Conservation (phyloP, 2,113 vertebrate genomes). For the Pluvialis apricaria region DNA sequence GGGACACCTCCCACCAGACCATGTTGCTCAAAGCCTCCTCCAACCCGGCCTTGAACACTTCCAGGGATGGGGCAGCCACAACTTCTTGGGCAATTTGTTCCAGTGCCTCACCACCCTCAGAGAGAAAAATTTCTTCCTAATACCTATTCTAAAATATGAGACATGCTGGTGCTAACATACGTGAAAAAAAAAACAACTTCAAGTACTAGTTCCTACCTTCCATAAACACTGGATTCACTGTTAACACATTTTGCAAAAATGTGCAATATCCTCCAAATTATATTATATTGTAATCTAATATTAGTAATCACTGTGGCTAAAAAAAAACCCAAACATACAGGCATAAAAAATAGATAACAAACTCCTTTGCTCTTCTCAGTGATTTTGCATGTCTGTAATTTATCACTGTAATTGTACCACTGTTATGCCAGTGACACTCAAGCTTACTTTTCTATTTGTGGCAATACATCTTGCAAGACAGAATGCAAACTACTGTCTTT, state of each 20-base stretch:
- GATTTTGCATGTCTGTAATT: not conserved
- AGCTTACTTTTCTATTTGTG: not conserved
- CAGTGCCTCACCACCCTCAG: too few species aligned
- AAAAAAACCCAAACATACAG: not conserved
- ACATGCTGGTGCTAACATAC: not conserved
- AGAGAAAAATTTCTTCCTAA: too few species aligned
- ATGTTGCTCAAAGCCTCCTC: too few species aligned
- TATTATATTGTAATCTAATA: not conserved
- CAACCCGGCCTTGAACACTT: too few species aligned
- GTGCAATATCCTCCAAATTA: not conserved
- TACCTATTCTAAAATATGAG: not conserved
- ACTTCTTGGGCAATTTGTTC: too few species aligned
- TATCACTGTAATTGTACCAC: not conserved
- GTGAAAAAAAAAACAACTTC: not conserved
- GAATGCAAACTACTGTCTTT: not conserved
- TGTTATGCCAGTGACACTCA: not conserved
- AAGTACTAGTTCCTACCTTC: not conserved
- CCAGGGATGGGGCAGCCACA: too few species aligned
- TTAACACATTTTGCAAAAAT: not conserved
- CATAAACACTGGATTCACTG: not conserved
- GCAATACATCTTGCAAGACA: conserved; percentile 11
- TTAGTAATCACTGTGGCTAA: not conserved
- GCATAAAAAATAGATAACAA: not conserved
- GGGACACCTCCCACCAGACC: too few species aligned
- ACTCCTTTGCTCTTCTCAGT: not conserved